Evolutionary conservation across 2,888 invertebrate genomes (phyloP), one percentile per base, ranked within the genome.

Genomic region (Diarsia brunnea): DNA sequence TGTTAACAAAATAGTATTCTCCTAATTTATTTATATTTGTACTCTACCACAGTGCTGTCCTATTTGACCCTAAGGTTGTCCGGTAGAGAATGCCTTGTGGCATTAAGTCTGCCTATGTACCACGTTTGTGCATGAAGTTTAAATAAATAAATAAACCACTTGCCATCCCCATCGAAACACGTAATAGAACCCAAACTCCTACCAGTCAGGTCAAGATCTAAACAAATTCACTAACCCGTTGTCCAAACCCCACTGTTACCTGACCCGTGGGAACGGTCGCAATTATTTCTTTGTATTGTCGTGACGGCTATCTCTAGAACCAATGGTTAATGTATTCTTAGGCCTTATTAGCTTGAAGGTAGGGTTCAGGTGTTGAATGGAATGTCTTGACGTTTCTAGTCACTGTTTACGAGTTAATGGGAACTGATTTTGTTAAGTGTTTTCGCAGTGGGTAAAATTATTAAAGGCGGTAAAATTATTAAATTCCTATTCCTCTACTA

Each of bases 261-360:
- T 66, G 89, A 77, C 71, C 85, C 85, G 84, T 86, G 84, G 76
- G 86, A 88, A 88, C 19, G 47, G n/a, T 72, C 60, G 74, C 84
- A 84, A 84, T 84, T 75, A 81, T 79, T 79, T 81, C 64, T 19
- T 73, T 67, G 63, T 14, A 73, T 69, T 84, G 76, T 77, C 81
- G 81, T 81, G 76, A 72, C 73, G 58, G 53, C 63, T 67, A 51
- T 69, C 66, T 75, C 55, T 60, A 72, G 78, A 66, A 67, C 61
- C 47, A 73, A 76, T 69, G 21, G n/a, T 45, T 75, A 82, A 84
- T 73, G 67, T 82, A 73, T 84, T 76, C 53, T 38, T 65, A 73
- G 51, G 71, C 67, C 67, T 68, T 74, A 72, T 75, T 78, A 71
- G 38, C 45, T 73, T 3, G 27, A 31, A 85, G 82, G 82, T 64